Evolutionary conservation across 2,888 invertebrate species (phyloP), one percentile per base, ranked within the genome.

Genomic region (Polia nebulosa): DNA sequence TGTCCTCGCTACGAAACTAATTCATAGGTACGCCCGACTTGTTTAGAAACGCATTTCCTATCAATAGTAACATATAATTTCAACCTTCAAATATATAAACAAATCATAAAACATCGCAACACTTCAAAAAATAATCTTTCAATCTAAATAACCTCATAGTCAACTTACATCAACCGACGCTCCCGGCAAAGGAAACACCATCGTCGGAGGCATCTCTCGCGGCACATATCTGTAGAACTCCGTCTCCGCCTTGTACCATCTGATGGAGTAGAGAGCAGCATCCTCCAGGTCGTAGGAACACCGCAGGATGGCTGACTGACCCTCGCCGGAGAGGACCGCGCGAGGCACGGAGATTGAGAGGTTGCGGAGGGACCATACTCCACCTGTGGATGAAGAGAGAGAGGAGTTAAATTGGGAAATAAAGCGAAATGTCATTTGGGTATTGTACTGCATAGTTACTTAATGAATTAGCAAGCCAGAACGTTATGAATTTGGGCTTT

Each of bases 201-300:
- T 96, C 6, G 97, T 97, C 0, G 97, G 97, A 0, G 97, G 97
- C 87, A 96, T 96, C 85, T 97, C 97, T 66, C 97, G 96, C 7
- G 97, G 97, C 72, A 97, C 97, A 87, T 96, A 98, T 85, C 97
- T 96, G 93, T 97, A 98, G 95, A 98, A 98, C 93, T 98, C 98
- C 8, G 96, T 96, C 77, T 97, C 96, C 5, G 97, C 97, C 70
- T 97, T 96, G 92, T 97, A 97, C 98, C 98, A 98, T 52, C 90
- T 81, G 77, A 91, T 91, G 75, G 97, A 97, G 93, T 98, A 98
- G 7, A 98, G 96, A 0, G 96, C 96, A 0, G 97, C 97, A 0
- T 96, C 96, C 78, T 96, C 96, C 84, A 97, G 90, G 88, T 96
- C 96, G 84, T 96, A 96, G 41, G 96, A 93, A 84, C 96, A 96